Evolutionary conservation across 1,140 invertebrate species (phyloP).

Genomic region (Diorhabda sublineata): DNA sequence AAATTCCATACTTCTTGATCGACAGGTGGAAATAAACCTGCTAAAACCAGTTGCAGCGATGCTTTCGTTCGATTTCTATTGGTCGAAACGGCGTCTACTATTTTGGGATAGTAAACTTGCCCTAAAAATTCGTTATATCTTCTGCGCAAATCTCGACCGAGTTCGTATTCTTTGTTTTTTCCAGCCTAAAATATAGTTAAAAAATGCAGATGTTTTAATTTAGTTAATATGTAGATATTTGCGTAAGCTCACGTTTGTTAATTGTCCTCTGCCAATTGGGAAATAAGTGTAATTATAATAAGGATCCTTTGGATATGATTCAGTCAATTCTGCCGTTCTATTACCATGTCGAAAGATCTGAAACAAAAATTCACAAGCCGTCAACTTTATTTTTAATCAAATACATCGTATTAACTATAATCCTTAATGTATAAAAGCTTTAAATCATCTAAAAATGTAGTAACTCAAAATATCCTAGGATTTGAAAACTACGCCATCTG

Average conservation of each 20-base stretch:
- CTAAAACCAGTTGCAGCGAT: slow-evolving; percentile 53
- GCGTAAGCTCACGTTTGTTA: slow-evolving; percentile 5
- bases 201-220: neutral
- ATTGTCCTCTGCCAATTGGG: slow-evolving; percentile 5
- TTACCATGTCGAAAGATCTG: slow-evolving; percentile 16
- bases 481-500: too few relatives aligned
- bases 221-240: neutral
- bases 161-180: slow-evolving; percentile 53
- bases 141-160: slow-evolving; percentile 58
- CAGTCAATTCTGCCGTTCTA: neutral
- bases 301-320: slow-evolving; percentile 9
- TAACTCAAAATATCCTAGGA: too few relatives aligned
- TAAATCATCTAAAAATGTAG: too few relatives aligned
- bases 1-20: slow-evolving; percentile 50
- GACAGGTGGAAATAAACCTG: slow-evolving; percentile 53
- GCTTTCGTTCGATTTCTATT: slow-evolving; percentile 57
- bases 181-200: slow-evolving; percentile 23
- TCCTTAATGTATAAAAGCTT: too few relatives aligned
- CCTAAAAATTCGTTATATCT: slow-evolving; percentile 60
- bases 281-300: slow-evolving; percentile 8
- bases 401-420: too few relatives aligned
- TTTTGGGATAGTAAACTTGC: slow-evolving; percentile 48
- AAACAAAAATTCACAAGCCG: neutral
- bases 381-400: neutral
- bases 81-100: slow-evolving; percentile 45